These are phyloP conservation scores for Gadopsis marmoratus DNA, from an alignment of 2,797 vertebrate genomes.

Conservation along the genomic window DNA sequence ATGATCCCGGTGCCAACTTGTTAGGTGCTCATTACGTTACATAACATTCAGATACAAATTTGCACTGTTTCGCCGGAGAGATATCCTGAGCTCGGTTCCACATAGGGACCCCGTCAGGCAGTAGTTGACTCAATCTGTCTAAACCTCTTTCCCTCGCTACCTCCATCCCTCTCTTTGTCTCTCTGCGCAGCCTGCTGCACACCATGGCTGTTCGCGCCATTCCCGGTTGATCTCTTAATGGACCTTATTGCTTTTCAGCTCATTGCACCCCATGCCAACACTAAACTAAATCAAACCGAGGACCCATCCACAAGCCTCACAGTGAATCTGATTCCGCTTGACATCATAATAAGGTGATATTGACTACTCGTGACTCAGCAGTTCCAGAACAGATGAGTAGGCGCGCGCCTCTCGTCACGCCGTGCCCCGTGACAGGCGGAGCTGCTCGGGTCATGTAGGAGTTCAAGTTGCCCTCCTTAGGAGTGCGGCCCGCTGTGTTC, in stretches of 20 bases:
- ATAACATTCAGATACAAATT: conserved; percentile 12
- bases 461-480: conserved; percentile 49
- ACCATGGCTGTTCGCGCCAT: conserved; percentile 57
- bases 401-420: conserved; percentile 16
- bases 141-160: conserved; percentile 44
- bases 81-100: conserved; percentile 51
- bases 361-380: conserved; percentile 71
- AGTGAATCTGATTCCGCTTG: conserved; percentile 54
- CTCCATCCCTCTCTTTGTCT: conserved; percentile 42
- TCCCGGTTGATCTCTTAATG: conserved; percentile 77
- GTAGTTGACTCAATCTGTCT: conserved; percentile 64
- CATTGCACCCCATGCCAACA: conserved; percentile 72
- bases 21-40: neutral
- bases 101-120: conserved; percentile 58
- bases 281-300: conserved; percentile 74
- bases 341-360: conserved; percentile 74
- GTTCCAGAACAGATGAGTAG: conserved; percentile 58
- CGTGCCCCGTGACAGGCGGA: conserved; percentile 37
- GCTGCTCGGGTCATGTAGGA: conserved; percentile 28
- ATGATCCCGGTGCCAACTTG: conserved; percentile 9
- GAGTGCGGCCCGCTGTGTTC: conserved; percentile 27
- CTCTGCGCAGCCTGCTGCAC: conserved; percentile 45
- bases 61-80: conserved; percentile 33
- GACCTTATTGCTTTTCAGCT: conserved; percentile 80
- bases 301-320: conserved; percentile 48